Base-by-base conservation (phyloP, 92 coral and sea anemone genomes). In the Anthopleura xanthogrammica region DNA sequence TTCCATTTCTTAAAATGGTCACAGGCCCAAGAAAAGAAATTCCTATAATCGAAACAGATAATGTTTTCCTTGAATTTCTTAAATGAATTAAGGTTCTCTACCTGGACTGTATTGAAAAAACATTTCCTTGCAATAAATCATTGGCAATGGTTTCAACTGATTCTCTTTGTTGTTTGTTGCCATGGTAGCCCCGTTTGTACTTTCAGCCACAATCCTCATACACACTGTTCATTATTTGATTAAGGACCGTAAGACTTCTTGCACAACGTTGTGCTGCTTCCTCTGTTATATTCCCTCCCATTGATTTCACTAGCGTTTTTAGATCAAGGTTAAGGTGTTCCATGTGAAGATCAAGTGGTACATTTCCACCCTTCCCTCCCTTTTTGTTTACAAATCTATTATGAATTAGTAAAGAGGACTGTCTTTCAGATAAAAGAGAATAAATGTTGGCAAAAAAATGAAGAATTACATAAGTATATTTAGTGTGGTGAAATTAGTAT, bases 211-310 rank as follows among this genome's bases (percentile, higher is more conserved):
- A 88, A 36, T 91, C 94, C 2, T 78, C 58, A 46, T 88, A 91
- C 14, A 91, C 71, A 17, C 56, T 79, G 70, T 91, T 87, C 87
- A 86, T 91, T n/a, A 84, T 86, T 24, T 80, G 76, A 77, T 86
- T 91, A 66, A 88, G 19, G 41, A 86, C 92, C 24, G 90, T 86
- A 14, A 91, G 79, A 78, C 92, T 88, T 46, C 90, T 76, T 50
- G 95, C 90, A 89, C 86, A 83, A 77, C 90, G 65, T 79, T 91
- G 95, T 56, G 92, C 88, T 78, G 95, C 92, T 85, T 86, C 43
- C 50, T 88, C 77, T 16, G 95, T 91, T 58, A 91, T 86, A 40
- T 89, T 87, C 41, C 90, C 92, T 43, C 87, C 90, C 95, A 89
- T 86, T 86, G 87, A 72, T 60, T 89, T 80, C 29, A 86, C 80